These are phyloP conservation scores for Aplysia californica DNA, from an alignment of 1,140 invertebrate species.

Conservation along the genomic window DNA sequence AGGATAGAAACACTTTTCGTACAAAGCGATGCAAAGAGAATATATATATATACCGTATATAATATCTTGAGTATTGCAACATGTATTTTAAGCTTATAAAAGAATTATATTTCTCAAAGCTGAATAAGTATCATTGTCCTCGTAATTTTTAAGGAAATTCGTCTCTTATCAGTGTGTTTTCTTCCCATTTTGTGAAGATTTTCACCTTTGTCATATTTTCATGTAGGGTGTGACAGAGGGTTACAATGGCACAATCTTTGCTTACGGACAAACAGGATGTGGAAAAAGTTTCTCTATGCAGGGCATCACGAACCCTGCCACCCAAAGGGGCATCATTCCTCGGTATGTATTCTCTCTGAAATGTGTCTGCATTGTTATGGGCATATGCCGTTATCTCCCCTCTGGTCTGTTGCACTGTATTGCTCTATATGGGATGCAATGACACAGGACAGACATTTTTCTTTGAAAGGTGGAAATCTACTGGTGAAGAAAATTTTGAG, in stretches of 20 bases:
- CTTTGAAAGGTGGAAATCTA: too few species aligned
- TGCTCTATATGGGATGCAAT: too few species aligned
- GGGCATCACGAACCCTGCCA: conserved; percentile 70
- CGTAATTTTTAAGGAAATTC: background rate
- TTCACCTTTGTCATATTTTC: background rate
- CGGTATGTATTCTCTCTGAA: too few species aligned
- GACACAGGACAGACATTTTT: too few species aligned
- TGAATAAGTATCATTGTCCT: background rate
- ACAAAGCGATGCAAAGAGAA: too few species aligned
- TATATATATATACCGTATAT: background rate
- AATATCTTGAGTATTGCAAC: background rate
- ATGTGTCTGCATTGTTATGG: too few species aligned
- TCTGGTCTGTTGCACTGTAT: too few species aligned
- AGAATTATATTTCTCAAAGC: background rate
- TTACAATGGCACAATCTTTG: conserved; percentile 74
- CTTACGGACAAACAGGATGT: conserved; percentile 73
- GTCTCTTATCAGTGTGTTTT: background rate
- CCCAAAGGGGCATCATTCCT: conserved; percentile 84
- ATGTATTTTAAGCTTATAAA: background rate
- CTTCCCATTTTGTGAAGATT: background rate
- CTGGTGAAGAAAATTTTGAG: too few species aligned
- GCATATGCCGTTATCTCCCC: too few species aligned
- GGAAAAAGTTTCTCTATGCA: conserved; percentile 75
- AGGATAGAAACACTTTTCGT: too few species aligned
- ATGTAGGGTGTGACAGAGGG: conserved; percentile 75